Evolutionary conservation across 2,113 vertebrate genomes (phyloP).

Genomic region (Xiphophorus couchianus): DNA sequence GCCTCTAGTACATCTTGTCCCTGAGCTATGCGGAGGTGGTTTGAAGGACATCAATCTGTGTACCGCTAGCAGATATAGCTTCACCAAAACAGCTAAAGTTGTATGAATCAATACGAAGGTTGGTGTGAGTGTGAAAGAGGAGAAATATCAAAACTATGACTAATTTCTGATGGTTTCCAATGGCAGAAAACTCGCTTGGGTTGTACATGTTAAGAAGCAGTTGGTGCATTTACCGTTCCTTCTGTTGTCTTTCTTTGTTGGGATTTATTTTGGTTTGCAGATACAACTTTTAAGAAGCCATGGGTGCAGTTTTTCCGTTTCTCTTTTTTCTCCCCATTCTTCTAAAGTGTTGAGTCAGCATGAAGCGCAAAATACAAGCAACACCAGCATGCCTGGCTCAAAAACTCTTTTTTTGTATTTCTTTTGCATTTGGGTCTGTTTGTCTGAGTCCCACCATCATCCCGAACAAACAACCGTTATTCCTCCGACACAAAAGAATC

Average conservation of each 20-base stretch:
- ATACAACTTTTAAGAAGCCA: neutral
- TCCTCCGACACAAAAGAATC: conserved; percentile 3
- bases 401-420: conserved; percentile 10
- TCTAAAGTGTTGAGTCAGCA: conserved; percentile 54
- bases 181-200: conserved; percentile 2
- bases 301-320: neutral
- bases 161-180: conserved; percentile 13
- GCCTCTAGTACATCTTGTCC: conserved; percentile 44
- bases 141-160: conserved; percentile 15
- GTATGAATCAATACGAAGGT: conserved; percentile 48
- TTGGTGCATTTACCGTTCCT: neutral
- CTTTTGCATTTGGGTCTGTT: conserved; percentile 8
- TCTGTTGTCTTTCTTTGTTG: conserved; percentile 10
- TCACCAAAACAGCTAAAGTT: conserved; percentile 43
- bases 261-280: neutral
- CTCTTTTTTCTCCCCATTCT: neutral
- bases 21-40: conserved; percentile 62
- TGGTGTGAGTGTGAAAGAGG: conserved; percentile 37
- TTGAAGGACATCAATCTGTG: conserved; percentile 57
- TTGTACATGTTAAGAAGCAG: neutral
- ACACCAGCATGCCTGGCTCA: neutral
- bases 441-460: neutral
- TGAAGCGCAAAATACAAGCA: neutral
- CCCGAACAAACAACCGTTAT: neutral
- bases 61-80: conserved; percentile 9